These are phyloP conservation scores for Pristionchus japonicus DNA, from an alignment of 2,888 invertebrate genomes.

Conservation along the genomic window DNA sequence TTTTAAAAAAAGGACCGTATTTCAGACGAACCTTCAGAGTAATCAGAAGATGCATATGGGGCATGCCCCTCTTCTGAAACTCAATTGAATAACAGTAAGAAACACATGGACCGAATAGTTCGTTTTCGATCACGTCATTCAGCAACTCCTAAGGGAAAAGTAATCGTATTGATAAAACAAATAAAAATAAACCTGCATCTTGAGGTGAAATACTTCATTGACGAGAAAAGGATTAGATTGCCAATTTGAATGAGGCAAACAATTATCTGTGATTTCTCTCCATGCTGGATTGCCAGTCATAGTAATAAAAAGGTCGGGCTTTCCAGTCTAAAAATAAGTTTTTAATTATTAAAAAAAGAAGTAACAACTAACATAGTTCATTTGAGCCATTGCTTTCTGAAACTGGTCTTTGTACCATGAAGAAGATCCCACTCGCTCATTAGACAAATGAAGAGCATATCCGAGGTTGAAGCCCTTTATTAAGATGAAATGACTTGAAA, in stretches of 20 bases:
- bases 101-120: background rate
- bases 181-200: background rate
- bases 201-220: background rate
- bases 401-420: background rate
- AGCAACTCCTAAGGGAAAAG: conserved; percentile 14
- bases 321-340: background rate
- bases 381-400: background rate
- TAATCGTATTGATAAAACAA: too few species aligned
- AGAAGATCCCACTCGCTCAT: background rate
- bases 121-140: background rate
- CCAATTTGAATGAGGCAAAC: background rate
- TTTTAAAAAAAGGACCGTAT: background rate
- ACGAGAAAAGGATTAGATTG: background rate
- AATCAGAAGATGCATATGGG: conserved; percentile 17
- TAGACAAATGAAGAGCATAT: background rate
- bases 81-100: conserved; percentile 11
- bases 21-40: background rate
- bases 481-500: background rate
- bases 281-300: background rate
- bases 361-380: background rate
- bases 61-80: conserved; percentile 42
- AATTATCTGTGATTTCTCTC: background rate
- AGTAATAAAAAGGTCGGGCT: conserved; percentile 12
- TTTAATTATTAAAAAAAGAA: background rate
- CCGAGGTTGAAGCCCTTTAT: background rate